Evolutionary conservation across 2,797 vertebrate genomes (phyloP), one percentile per base, ranked within the genome.

Genomic region (Sparidentex hasta): DNA sequence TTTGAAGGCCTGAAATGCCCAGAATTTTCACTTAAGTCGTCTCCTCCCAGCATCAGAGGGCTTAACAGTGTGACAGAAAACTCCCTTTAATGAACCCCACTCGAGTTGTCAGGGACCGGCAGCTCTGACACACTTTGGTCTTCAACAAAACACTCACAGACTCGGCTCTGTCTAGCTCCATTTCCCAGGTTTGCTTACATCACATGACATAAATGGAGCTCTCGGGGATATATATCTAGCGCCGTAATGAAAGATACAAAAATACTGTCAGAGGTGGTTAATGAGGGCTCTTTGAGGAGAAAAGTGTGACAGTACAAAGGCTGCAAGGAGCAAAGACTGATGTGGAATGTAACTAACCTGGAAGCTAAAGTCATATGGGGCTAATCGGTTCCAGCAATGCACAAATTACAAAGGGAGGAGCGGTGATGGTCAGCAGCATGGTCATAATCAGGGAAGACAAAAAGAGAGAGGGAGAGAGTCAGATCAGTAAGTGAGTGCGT

Each of bases 281-380:
- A 72, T 17, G 5, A 78, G 73, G 68, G 46, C 76, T 85, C 70
- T 68, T 63, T n/a, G 38, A 73, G 52, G 58, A 20, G 51, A 58
- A 82, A 23, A 56, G 21, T 72, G 70, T 78, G 81, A 83, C 85
- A 82, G 85, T 76, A 90, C 86, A 91, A 87, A 88, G 90, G 80
- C 81, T 58, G 69, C 41, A 65, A 47, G 59, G 62, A 83, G 84
- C 85, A 75, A 58, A 87, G 88, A 90, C 52, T 79, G 86, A 90
- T 90, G 90, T 87, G 89, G 91, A 92, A 92, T 92, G 86, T 85
- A 78, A 87, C 76, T 68, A 82, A 88, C 85, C 87, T 88, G 82
- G 86, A 83, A 86, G 83, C 75, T 44, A 44, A 77, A 92, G 88
- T 88, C 89, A 79, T 85, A 78, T 71, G 84, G 71, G 75, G 65